These are phyloP conservation scores for Callimorpha dominula DNA, from an alignment of 2,888 invertebrate genomes.

Conservation along the genomic window DNA sequence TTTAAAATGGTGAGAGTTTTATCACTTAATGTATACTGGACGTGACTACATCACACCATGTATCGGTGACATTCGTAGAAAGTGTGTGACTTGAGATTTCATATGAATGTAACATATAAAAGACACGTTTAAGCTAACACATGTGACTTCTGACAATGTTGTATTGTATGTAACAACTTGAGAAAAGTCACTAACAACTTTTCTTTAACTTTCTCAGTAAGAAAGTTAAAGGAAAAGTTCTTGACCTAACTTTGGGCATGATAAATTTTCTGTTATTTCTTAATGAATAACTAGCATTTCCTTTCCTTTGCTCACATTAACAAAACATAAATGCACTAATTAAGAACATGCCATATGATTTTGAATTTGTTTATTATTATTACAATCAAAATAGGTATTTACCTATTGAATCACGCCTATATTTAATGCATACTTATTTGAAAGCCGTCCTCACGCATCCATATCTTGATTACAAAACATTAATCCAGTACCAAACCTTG, in stretches of 20 bases:
- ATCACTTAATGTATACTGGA: constrained; percentile 14
- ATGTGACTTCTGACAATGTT: constrained; percentile 16
- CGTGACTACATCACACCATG: constrained; percentile 25
- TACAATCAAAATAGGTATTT: not conserved
- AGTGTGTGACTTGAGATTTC: constrained; percentile 46
- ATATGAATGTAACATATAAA: constrained; percentile 54
- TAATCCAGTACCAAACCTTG: not conserved
- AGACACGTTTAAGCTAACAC: constrained; percentile 40
- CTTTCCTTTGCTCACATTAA: not conserved
- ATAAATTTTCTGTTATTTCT: not conserved
- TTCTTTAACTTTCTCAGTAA: constrained; percentile 56
- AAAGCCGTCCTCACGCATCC: not conserved
- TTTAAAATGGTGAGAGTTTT: not conserved
- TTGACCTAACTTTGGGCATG: constrained; percentile 5
- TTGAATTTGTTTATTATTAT: not conserved
- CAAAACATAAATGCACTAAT: no score
- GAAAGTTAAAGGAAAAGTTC: constrained; percentile 43
- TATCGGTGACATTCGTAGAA: constrained; percentile 46
- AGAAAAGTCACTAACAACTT: constrained; percentile 37
- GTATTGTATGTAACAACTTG: not conserved
- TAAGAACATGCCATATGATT: no score
- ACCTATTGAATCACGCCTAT: not conserved
- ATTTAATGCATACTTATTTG: not conserved
- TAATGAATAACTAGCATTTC: not conserved
- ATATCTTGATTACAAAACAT: not conserved